A percentile compares a stretch with the other conserved stretches of the same genome.
These are phyloP conservation scores for Agriopis marginaria DNA, from an alignment of 2,888 invertebrate genomes.

Conservation along the genomic window DNA sequence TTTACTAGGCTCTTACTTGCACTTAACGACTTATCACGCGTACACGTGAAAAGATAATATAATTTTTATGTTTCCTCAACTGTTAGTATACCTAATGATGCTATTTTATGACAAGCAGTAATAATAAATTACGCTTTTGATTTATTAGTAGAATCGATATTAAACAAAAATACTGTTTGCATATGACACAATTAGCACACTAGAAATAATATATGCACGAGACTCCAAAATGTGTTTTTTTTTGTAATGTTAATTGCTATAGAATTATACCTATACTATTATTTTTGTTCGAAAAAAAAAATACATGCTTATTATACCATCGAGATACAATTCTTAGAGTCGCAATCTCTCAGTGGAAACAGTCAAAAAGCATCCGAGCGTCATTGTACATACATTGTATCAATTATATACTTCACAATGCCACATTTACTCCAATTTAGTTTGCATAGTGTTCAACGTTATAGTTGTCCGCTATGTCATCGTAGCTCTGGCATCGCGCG, in stretches of 20 bases:
- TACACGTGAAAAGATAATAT: conserved; percentile 80
- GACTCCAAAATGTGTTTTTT: background rate
- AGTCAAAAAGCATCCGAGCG: too few species aligned
- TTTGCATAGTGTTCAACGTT: too few species aligned
- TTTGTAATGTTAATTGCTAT: background rate
- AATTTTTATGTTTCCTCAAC: conserved; percentile 79
- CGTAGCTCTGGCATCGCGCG: too few species aligned
- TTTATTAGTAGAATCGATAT: conserved; percentile 63
- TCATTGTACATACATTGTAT: too few species aligned
- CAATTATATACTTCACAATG: too few species aligned
- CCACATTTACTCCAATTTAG: too few species aligned
- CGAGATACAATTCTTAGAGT: too few species aligned
- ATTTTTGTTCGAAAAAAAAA: too few species aligned
- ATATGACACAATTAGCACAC: conserved; percentile 13
- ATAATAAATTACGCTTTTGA: conserved; percentile 78
- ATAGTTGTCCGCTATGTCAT: too few species aligned
- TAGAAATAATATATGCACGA: background rate
- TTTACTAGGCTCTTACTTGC: conserved; percentile 55
- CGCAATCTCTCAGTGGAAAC: too few species aligned
- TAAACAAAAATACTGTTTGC: conserved; percentile 43
- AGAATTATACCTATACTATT: too few species aligned
- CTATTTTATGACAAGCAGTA: conserved; percentile 72
- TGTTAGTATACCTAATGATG: conserved; percentile 62
- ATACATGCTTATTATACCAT: too few species aligned
- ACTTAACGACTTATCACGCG: conserved; percentile 65